These are phyloP conservation scores for Megalurothrips usitatus DNA, from an alignment of 2,888 invertebrate genomes.

Conservation along the genomic window DNA sequence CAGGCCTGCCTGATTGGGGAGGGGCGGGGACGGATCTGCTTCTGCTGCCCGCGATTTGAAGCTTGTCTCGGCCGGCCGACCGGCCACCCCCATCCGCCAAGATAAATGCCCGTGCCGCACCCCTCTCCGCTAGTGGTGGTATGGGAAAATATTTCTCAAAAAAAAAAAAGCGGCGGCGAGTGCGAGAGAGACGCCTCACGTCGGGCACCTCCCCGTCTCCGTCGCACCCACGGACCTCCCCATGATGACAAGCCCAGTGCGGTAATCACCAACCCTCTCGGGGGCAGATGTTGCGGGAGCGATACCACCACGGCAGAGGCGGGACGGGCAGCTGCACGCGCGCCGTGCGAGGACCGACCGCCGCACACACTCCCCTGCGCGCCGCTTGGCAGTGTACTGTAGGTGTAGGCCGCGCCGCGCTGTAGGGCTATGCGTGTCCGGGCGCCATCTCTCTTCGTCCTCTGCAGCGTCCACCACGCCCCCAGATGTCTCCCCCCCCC, in stretches of 20 bases:
- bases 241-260: not conserved
- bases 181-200: not conserved
- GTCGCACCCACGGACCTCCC: not conserved
- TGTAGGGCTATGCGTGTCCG: constrained; percentile 3
- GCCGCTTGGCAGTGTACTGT: not conserved
- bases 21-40: too few relatives aligned
- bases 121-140: too few relatives aligned
- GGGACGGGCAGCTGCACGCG: too few relatives aligned
- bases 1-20: too few relatives aligned
- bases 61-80: too few relatives aligned
- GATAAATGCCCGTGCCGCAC: too few relatives aligned
- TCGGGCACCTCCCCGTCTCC: too few relatives aligned
- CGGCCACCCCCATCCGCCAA: too few relatives aligned
- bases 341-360: not conserved
- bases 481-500: not conserved
- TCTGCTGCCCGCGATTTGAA: too few relatives aligned
- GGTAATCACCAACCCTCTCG: not conserved
- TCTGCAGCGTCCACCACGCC: not conserved
- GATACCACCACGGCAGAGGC: too few relatives aligned
- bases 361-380: not conserved
- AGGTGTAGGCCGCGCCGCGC: not conserved
- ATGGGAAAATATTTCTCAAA: too few relatives aligned
- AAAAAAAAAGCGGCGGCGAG: too few relatives aligned
- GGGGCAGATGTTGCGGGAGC: not conserved
- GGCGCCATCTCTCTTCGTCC: constrained; percentile 21